These are phyloP conservation scores for Menidia beryllina DNA, from an alignment of 2,113 vertebrate genomes.

Conservation along the genomic window DNA sequence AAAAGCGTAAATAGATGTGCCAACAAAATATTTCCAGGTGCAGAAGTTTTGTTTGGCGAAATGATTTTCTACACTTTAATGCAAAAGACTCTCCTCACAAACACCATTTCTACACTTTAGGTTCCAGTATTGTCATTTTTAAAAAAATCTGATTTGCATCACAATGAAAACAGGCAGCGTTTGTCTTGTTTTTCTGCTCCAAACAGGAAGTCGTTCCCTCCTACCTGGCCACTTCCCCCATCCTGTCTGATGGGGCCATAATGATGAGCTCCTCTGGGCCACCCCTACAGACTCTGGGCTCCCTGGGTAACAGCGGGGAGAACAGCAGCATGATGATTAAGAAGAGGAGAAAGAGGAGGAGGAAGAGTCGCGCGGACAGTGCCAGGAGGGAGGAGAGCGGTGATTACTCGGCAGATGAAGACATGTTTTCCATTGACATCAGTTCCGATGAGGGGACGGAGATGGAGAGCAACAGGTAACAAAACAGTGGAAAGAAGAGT, in stretches of 20 bases:
- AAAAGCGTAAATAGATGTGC: not conserved
- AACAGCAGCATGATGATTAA: slow-evolving; percentile 80
- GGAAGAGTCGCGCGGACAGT: slow-evolving; percentile 88
- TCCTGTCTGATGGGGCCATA: slow-evolving; percentile 85
- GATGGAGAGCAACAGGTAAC: slow-evolving; percentile 65
- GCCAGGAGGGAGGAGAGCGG: slow-evolving; percentile 85
- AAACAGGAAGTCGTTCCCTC: slow-evolving; percentile 89
- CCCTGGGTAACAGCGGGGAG: slow-evolving; percentile 52
- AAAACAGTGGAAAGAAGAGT: not conserved
- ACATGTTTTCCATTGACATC: slow-evolving; percentile 96
- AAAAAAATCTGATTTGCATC: not conserved
- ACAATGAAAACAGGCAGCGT: not conserved
- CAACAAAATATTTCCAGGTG: not conserved
- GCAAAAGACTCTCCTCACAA: no score
- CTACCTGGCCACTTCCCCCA: slow-evolving; percentile 94
- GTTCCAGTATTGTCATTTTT: not conserved
- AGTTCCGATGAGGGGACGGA: slow-evolving; percentile 88
- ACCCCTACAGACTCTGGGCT: slow-evolving; percentile 65
- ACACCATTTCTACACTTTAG: not conserved
- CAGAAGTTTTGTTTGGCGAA: not conserved
- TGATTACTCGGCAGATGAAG: slow-evolving; percentile 89
- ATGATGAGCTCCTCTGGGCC: slow-evolving; percentile 83
- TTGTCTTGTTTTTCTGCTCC: slow-evolving; percentile 11
- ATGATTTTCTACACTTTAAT: no score
- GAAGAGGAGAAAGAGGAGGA: slow-evolving; percentile 93